phyloP scores from a whole-genome alignment of 1,140 invertebrate genomes.

The Leptestheria dahalacensis region DNA sequence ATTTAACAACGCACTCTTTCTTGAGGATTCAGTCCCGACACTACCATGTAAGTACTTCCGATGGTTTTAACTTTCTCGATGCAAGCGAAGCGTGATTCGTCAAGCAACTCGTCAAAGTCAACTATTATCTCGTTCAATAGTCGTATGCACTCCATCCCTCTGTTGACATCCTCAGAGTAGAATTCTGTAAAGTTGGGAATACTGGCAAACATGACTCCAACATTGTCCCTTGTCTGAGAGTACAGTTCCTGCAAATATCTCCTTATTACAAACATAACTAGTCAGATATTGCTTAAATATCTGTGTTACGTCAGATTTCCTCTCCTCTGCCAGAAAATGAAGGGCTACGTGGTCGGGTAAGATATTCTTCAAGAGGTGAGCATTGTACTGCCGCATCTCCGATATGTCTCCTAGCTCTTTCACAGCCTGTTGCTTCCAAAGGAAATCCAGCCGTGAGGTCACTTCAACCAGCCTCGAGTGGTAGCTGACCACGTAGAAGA shows the following conservation, averaged over 20 bases:
- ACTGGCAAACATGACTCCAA: slow-evolving; percentile 93
- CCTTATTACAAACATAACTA: neutral
- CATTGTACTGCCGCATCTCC: slow-evolving; percentile 68
- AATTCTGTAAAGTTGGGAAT: slow-evolving; percentile 98
- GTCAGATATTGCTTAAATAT: neutral
- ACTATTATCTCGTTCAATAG: slow-evolving; percentile 91
- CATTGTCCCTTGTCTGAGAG: slow-evolving; percentile 78
- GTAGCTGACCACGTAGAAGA: slow-evolving; percentile 73
- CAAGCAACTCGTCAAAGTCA: slow-evolving; percentile 82
- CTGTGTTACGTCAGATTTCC: slow-evolving; percentile 42
- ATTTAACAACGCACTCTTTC: too few species aligned
- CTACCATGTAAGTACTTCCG: slow-evolving; percentile 93
- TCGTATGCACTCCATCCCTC: slow-evolving; percentile 92
- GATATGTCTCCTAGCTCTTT: slow-evolving; percentile 81
- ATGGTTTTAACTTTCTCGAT: slow-evolving; percentile 97
- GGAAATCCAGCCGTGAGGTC: slow-evolving; percentile 75
- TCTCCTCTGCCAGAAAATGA: slow-evolving; percentile 70
- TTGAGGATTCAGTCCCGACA: slow-evolving; percentile 78
- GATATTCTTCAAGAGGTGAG: slow-evolving; percentile 78
- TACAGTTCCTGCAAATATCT: slow-evolving; percentile 63
- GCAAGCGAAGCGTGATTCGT: slow-evolving; percentile 70
- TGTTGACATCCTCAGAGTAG: slow-evolving; percentile 92
- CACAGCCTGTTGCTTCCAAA: slow-evolving; percentile 89
- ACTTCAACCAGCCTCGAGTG: slow-evolving; percentile 80
- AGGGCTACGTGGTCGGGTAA: slow-evolving; percentile 88